phyloP scores from a whole-genome alignment of 2,797 vertebrate species.

The Sebastes taczanowskii region DNA sequence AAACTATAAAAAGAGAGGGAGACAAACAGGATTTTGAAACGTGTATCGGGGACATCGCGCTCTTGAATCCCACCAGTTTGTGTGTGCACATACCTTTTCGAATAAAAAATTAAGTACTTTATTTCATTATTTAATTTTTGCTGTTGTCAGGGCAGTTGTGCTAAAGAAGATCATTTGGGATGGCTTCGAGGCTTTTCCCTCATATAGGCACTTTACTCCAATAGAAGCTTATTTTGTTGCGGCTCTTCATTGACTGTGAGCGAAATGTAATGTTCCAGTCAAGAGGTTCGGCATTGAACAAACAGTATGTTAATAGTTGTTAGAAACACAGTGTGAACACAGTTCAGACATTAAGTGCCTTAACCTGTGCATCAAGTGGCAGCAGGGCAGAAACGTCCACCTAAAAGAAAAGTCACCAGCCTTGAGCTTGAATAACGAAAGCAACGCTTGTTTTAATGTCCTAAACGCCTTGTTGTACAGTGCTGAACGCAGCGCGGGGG shows the following conservation, averaged over 20 bases:
- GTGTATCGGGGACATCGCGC: not conserved
- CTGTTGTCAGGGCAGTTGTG: constrained; percentile 9
- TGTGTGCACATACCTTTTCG: not conserved
- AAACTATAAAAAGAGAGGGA: not conserved
- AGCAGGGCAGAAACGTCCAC: constrained; percentile 6
- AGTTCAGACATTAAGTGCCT: constrained; percentile 31
- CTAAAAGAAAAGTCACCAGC: constrained; percentile 21
- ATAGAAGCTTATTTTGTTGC: constrained; percentile 32
- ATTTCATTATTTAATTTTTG: not conserved
- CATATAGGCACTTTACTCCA: constrained; percentile 1
- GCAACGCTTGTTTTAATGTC: constrained; percentile 47
- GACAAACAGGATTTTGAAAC: not conserved
- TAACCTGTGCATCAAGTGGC: constrained; percentile 53
- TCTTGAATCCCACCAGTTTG: not conserved
- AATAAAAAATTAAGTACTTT: not conserved
- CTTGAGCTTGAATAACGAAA: constrained; percentile 40
- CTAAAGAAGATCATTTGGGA: not conserved
- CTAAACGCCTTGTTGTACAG: constrained; percentile 68
- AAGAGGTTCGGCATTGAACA: constrained; percentile 36
- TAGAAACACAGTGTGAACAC: constrained; percentile 19
- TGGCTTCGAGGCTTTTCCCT: not conserved
- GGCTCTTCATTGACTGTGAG: constrained; percentile 14
- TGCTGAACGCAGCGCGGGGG: constrained; percentile 59
- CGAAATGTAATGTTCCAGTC: constrained; percentile 32
- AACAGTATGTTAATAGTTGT: constrained; percentile 40